Percentiles rank a stretch among this genome's conserved stretches.
Conservation (phyloP, 2,888 invertebrate species). For the Mesochorus sp. region DNA sequence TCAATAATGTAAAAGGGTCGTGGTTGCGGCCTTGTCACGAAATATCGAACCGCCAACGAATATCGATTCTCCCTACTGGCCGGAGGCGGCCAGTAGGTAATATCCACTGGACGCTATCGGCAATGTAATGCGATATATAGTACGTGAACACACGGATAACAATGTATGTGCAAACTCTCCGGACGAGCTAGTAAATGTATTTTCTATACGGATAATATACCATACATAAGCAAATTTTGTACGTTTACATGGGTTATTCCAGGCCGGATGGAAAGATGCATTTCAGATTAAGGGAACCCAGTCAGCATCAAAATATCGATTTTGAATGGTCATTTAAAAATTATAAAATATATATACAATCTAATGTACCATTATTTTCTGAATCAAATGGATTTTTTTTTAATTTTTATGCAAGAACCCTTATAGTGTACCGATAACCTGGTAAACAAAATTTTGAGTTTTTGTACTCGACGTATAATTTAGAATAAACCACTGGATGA, state of each 20-base stretch:
- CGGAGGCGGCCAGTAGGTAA: slow-evolving; percentile 52
- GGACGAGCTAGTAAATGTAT: neutral
- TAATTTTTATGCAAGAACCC: no score
- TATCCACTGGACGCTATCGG: slow-evolving; percentile 24
- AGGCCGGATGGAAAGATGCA: neutral
- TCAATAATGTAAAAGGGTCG: slow-evolving; percentile 79
- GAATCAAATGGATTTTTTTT: no score
- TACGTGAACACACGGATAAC: slow-evolving; percentile 3
- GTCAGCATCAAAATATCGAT: no score
- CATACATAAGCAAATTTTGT: slow-evolving; percentile 6
- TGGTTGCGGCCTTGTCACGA: slow-evolving; percentile 74
- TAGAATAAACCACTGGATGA: no score
- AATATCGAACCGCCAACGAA: slow-evolving; percentile 73
- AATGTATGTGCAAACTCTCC: neutral
- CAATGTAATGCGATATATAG: slow-evolving; percentile 14
- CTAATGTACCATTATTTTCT: no score
- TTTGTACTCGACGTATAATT: no score
- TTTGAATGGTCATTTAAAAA: no score
- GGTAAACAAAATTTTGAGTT: no score
- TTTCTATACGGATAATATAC: neutral
- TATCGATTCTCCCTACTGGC: slow-evolving; percentile 72
- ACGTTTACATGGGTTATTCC: neutral
- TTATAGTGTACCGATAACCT: no score
- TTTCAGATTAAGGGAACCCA: no score
- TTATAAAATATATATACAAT: no score